phyloP scores from a whole-genome alignment of 2,888 invertebrate species.

The Leptinotarsa tumamoca region DNA sequence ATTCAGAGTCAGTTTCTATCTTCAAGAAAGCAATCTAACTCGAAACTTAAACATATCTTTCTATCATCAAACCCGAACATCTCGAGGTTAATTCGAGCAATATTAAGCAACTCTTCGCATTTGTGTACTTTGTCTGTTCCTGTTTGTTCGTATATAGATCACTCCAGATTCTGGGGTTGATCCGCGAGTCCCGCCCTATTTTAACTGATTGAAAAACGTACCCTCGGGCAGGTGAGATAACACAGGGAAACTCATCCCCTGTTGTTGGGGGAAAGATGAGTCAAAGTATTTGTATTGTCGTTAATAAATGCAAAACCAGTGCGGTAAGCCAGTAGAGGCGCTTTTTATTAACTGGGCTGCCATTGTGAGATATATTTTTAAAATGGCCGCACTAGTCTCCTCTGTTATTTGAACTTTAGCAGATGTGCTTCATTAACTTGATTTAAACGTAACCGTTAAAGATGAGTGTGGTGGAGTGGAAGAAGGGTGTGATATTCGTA shows the following conservation, averaged over 20 bases:
- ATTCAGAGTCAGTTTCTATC: not conserved
- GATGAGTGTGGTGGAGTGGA: slow-evolving; percentile 38
- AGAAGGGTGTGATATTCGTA: slow-evolving; percentile 12
- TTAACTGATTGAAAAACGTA: slow-evolving; percentile 59
- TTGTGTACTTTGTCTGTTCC: slow-evolving; percentile 47
- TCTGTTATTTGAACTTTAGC: slow-evolving; percentile 40
- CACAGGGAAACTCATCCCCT: slow-evolving; percentile 48
- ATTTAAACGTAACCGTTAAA: slow-evolving; percentile 43
- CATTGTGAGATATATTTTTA: slow-evolving; percentile 52
- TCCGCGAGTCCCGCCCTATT: slow-evolving; percentile 45
- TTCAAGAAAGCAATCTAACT: slow-evolving; percentile 7
- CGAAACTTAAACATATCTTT: slow-evolving; percentile 24
- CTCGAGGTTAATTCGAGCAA: slow-evolving; percentile 31
- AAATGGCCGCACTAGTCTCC: slow-evolving; percentile 52
- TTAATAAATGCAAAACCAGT: slow-evolving; percentile 55
- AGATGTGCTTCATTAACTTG: slow-evolving; percentile 50
- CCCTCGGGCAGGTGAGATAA: slow-evolving; percentile 58
- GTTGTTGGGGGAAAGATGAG: slow-evolving; percentile 52
- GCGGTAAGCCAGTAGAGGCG: slow-evolving; percentile 54
- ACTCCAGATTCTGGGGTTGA: slow-evolving; percentile 41
- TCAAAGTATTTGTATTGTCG: slow-evolving; percentile 58
- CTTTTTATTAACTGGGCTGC: slow-evolving; percentile 54
- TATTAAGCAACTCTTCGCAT: slow-evolving; percentile 49
- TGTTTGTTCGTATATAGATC: slow-evolving; percentile 44
- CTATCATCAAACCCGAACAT: slow-evolving; percentile 21